Evolutionary conservation across 2,888 invertebrate species (phyloP).

Genomic region (Leucophenga maculata): DNA sequence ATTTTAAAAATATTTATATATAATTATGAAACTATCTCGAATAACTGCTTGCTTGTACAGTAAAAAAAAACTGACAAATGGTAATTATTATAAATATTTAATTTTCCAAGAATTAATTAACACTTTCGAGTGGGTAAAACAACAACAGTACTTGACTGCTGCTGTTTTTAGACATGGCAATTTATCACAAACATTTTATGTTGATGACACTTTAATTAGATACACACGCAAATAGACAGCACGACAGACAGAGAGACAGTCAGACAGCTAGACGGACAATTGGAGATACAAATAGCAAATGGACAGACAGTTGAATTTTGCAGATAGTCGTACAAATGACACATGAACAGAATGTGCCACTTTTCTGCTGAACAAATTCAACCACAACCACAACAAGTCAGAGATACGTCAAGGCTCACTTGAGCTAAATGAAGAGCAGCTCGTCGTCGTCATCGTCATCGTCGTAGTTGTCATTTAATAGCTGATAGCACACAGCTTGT

Average conservation of each 20-base stretch:
- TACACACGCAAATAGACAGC: conserved; percentile 37
- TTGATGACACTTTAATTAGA: conserved; percentile 64
- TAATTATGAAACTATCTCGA: background rate
- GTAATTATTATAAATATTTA: conserved; percentile 38
- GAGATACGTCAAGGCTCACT: conserved; percentile 19
- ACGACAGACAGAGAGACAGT: conserved; percentile 21
- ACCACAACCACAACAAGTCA: conserved; percentile 29
- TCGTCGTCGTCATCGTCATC: background rate
- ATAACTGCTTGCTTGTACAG: background rate
- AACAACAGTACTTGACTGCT: conserved; percentile 52
- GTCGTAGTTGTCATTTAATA: conserved; percentile 1
- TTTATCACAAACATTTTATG: conserved; percentile 64
- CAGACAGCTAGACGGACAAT: conserved; percentile 21
- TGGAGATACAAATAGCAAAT: background rate
- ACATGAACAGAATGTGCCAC: conserved; percentile 5
- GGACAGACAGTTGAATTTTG: background rate
- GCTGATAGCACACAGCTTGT: conserved; percentile 7
- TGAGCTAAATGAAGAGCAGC: conserved; percentile 14
- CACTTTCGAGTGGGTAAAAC: conserved; percentile 47
- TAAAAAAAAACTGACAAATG: background rate
- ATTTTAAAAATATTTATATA: background rate
- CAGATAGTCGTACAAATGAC: background rate
- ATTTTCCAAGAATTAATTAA: conserved; percentile 62
- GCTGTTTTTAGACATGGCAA: conserved; percentile 64
- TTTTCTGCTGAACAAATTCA: conserved; percentile 1